These are phyloP conservation scores for Acanthurus tractus DNA, from an alignment of 2,797 vertebrate species.

Conservation along the genomic window DNA sequence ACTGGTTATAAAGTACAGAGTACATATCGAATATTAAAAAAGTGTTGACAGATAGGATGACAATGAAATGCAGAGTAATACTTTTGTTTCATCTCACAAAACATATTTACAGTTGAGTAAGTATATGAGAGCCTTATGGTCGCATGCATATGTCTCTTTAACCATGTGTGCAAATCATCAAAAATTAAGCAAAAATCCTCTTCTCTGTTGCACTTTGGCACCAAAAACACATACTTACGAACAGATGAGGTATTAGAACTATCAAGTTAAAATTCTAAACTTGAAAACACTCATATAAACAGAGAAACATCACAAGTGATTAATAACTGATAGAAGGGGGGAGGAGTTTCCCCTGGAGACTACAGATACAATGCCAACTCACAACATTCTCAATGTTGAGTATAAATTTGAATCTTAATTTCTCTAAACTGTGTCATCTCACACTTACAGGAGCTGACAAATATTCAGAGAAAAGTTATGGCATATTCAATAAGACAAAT, in stretches of 20 bases:
- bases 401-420: slow-evolving; percentile 61
- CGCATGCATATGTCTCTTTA: slow-evolving; percentile 25
- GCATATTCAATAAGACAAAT: slow-evolving; percentile 26
- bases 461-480: slow-evolving; percentile 42
- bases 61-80: slow-evolving; percentile 26
- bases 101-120: slow-evolving; percentile 22
- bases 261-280: background rate
- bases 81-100: slow-evolving; percentile 24
- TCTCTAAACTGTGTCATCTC: slow-evolving; percentile 50
- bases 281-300: slow-evolving; percentile 23
- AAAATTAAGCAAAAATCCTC: too few relatives aligned
- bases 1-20: background rate
- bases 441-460: slow-evolving; percentile 43
- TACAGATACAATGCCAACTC: slow-evolving; percentile 26
- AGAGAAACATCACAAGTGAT: slow-evolving; percentile 37
- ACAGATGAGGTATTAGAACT: background rate
- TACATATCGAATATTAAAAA: slow-evolving; percentile 2
- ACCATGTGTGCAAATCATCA: background rate
- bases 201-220: background rate
- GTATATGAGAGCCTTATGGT: slow-evolving; percentile 52
- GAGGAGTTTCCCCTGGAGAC: slow-evolving; percentile 20
- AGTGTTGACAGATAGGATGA: slow-evolving; percentile 16
- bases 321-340: slow-evolving; percentile 36
- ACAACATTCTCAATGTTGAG: slow-evolving; percentile 52
- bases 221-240: background rate